phyloP scores from a whole-genome alignment of 2,113 vertebrate species.

The Heterochromis multidens region DNA sequence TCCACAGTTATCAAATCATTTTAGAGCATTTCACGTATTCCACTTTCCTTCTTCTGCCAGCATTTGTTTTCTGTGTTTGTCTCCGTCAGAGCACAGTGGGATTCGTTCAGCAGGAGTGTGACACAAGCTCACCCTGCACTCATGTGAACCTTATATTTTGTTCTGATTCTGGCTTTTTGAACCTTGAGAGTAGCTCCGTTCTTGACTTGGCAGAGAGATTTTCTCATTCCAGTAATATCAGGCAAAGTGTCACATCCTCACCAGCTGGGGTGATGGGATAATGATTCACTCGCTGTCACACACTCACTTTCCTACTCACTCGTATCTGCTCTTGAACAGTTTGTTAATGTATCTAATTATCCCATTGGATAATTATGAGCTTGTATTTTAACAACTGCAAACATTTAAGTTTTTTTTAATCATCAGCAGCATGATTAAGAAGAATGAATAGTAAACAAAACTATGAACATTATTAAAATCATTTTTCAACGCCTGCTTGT shows the following conservation, averaged over 20 bases:
- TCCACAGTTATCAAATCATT: not conserved
- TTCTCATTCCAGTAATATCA: constrained; percentile 37
- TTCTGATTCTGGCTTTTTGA: not conserved
- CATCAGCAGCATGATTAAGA: not conserved
- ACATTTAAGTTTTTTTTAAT: constrained; percentile 13
- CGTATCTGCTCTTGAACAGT: constrained; percentile 12
- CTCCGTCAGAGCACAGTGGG: constrained; percentile 8
- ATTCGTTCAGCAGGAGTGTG: not conserved
- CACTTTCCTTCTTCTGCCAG: not conserved
- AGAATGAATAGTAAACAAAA: not conserved
- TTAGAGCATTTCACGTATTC: constrained; percentile 36
- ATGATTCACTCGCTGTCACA: constrained; percentile 53
- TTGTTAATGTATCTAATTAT: constrained; percentile 43
- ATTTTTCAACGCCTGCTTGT: not conserved
- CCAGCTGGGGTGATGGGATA: constrained; percentile 55
- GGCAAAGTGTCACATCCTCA: constrained; percentile 54
- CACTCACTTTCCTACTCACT: constrained; percentile 48
- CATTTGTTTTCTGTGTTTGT: constrained; percentile 38
- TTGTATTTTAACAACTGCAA: constrained; percentile 29
- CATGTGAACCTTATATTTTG: not conserved
- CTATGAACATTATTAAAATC: not conserved
- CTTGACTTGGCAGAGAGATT: constrained; percentile 14
- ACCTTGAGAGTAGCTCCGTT: not conserved
- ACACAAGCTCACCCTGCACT: not conserved
- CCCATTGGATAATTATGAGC: constrained; percentile 4